A percentile compares a stretch with the other conserved stretches of the same genome.
These are phyloP conservation scores for Todus mexicanus DNA, from an alignment of 2,797 vertebrate genomes.

Conservation along the genomic window DNA sequence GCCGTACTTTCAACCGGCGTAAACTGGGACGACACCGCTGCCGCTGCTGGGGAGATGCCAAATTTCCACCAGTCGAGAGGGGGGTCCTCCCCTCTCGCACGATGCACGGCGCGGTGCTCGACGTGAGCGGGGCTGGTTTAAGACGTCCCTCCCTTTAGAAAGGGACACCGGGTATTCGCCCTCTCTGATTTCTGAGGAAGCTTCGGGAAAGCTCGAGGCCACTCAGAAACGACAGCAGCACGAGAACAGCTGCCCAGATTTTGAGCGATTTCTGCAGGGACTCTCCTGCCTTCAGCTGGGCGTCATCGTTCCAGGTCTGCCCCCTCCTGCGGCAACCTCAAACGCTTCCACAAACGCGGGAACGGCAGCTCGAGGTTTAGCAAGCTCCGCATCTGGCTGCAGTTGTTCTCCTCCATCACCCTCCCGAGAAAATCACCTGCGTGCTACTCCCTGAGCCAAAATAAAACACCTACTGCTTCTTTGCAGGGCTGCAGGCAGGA, in stretches of 20 bases:
- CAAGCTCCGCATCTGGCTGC: not conserved
- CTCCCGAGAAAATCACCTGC: not conserved
- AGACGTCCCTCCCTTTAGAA: not conserved
- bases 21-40: not conserved
- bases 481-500: too few species aligned
- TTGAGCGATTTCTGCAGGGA: not conserved
- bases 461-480: not conserved
- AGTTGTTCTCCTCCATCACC: not conserved
- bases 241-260: not conserved
- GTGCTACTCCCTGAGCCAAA: not conserved
- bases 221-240: not conserved
- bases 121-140: not conserved
- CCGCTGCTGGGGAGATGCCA: not conserved
- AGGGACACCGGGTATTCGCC: not conserved
- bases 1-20: not conserved
- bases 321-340: rapidly evolving
- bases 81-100: not conserved
- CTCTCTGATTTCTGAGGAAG: not conserved
- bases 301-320: not conserved
- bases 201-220: not conserved
- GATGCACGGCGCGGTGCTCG: rapidly evolving
- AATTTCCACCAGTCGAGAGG: not conserved
- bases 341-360: rapidly evolving
- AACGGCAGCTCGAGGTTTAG: not conserved
- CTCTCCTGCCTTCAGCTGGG: not conserved